Base-by-base conservation (phyloP, 2,113 vertebrate species). In the Macquaria australasica region DNA sequence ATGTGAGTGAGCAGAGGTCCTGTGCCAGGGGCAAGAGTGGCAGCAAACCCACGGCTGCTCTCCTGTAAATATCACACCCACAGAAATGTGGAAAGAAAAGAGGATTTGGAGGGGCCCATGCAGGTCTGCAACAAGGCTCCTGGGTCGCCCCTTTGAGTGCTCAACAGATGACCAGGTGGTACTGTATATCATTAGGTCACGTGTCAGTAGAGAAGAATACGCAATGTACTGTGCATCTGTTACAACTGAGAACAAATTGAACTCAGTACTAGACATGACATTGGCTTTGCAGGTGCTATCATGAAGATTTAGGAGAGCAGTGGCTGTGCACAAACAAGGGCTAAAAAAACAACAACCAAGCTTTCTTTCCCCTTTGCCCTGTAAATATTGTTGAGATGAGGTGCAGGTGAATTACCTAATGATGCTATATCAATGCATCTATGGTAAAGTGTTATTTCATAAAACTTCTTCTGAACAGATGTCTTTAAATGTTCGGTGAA, bases 1-100 rank as follows among this genome's bases (percentile, higher is more conserved):
- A 77, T 71, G 84, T 5, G 86, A 81, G 64, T 21, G 86, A 90
- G 75, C 83, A 10, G 75, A 76, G 85, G 77, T 89, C 78, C 82
- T 8, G 89, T 92, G 91, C 93, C 94, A 94, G 83, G 88, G 92
- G 69, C 81, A 28, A 80, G 86, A 87, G 91, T 92, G 92, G 93
- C 92, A 95, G 89, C 84, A 88, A 79, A 84, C 73, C 71, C 83
- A 71, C 69, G 85, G 81, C 90, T 91, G 90, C 88, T 88, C 89
- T 91, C 83, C 89, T 89, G 90, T 87, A 92, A 92, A 84, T 84
- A 87, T 86, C 64, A 87, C 88, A 87, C 72, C 86, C 86, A 77
- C 86, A 84, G 64, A 89, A 87, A 89, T 51, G 86, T 91, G 80
- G 53, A 87, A 87, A 73, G 87, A 90, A 91, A 89, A 89, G 84